Evolutionary conservation across 2,888 invertebrate species (phyloP), one percentile per base, ranked within the genome.

Genomic region (Cataglyphis albicans): DNA sequence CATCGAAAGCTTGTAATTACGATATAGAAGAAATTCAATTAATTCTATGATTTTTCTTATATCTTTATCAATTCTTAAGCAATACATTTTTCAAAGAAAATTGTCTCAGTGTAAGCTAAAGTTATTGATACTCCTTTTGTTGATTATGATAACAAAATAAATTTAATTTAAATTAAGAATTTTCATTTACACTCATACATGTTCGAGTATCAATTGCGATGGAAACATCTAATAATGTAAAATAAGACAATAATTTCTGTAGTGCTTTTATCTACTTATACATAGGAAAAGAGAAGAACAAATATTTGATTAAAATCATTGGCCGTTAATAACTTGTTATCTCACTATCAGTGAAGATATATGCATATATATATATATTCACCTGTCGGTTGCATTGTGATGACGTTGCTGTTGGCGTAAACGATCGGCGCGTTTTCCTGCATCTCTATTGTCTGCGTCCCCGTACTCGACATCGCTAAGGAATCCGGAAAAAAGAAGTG

Each of bases 381-480:
- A 88, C 89, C 82, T 75, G 55, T 85, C 3, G 92, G 92, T 25
- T 92, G 93, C 9, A 76, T 64, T 0, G 91, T 92, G 38, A 92
- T 91, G 21, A 91, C 84, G 0, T 81, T 87, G 6, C 82, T 70
- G 6, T 38, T 74, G 5, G 85, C 61, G 48, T 85, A 52, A 18
- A 92, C 63, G 0, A 90, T 84, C 0, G 89, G 90, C 10, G 72
- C 55, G 25, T 41, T 65, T 7, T 78, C 76, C 18, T 57, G 72
- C 84, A 89, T 67, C 64, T 89, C 90, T 29, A 87, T 84, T 21
- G 55, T 68, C 52, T 81, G 68, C 0, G n/a, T n/a, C 1, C 3
- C 12, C 32, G 12, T 29, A 0, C n/a, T 32, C 15, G 48, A 32
- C 35, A 32, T 4, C 5, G 74, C 88, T 88, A 41, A 38, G 5